Evolutionary conservation across 1,140 invertebrate genomes (phyloP), one percentile per base, ranked within the genome.

Genomic region (Drosophila funebris): DNA sequence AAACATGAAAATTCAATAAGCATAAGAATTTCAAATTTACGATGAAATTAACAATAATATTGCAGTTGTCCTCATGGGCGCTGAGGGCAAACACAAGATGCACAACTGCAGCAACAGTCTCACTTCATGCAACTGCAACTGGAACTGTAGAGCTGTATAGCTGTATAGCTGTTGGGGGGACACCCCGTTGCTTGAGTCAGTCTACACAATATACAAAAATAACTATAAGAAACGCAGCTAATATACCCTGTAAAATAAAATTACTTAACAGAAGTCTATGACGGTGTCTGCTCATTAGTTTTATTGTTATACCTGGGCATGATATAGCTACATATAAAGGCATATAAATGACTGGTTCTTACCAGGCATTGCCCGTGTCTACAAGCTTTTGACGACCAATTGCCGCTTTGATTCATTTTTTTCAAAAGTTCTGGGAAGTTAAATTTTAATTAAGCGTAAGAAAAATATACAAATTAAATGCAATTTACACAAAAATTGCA

Each of bases 1-100:
- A 69, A 87, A 87, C 83, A 88, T 88, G 83, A 88, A 88, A 88
- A 88, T 88, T 88, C 83, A 88, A 88, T 88, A 87, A 87, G 83
- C 83, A 88, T 88, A 88, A 88, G 83, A 88, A 81, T 88, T 79
- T 88, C 83, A 75, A 88, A 88, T 88, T 88, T 88, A 88, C 83
- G 83, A 88, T 60, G 83, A 88, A 79, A 88, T 88, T 88, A 88
- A 88, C 78, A 83, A 88, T 88, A 88, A 83, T 88, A 88, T 77
- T 88, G 83, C 83, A 85, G 73, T 72, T 75, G 68, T 72, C 29
- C 54, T 54, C 53, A 58, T 72, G 70, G 79, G 58, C 64, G 81
- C 69, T 80, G 81, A 80, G 81, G 73, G 81, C 71, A 67, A 72
- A 76, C 73, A 60, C 58, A 50, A 56, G 36, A 82, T 33, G 53